Conservation (phyloP, 2,797 vertebrate genomes). For the Smutsia temminckii region DNA sequence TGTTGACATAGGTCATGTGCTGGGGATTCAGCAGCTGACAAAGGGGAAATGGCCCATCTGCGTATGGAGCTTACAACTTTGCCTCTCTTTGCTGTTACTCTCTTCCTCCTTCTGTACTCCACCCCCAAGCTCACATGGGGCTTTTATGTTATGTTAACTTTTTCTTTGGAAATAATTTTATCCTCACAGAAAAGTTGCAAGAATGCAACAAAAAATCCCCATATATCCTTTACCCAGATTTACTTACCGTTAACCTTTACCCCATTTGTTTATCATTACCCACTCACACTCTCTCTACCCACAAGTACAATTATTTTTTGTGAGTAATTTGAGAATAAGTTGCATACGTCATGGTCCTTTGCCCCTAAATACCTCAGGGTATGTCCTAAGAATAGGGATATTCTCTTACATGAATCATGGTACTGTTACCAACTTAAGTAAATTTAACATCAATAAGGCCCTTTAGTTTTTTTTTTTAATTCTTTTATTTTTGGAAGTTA, state of each 20-base stretch:
- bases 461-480: not conserved
- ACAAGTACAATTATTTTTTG: not conserved
- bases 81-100: not conserved
- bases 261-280: not conserved
- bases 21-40: not conserved
- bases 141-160: not conserved
- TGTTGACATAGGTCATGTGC: not conserved
- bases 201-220: not conserved
- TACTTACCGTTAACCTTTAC: not conserved
- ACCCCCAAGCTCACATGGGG: not conserved
- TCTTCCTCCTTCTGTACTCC: not conserved
- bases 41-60: not conserved
- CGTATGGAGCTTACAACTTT: too few species aligned
- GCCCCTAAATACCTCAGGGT: not conserved
- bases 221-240: not conserved
- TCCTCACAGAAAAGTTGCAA: not conserved
- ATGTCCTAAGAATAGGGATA: not conserved
- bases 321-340: not conserved
- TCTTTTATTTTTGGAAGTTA: slow-evolving; percentile 4
- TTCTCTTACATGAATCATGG: not conserved
- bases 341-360: not conserved
- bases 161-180: not conserved
- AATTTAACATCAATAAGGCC: not conserved
- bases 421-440: not conserved
- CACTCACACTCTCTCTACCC: not conserved